Base-by-base conservation (phyloP, 1,140 invertebrate genomes). In the Venturia canescens region DNA sequence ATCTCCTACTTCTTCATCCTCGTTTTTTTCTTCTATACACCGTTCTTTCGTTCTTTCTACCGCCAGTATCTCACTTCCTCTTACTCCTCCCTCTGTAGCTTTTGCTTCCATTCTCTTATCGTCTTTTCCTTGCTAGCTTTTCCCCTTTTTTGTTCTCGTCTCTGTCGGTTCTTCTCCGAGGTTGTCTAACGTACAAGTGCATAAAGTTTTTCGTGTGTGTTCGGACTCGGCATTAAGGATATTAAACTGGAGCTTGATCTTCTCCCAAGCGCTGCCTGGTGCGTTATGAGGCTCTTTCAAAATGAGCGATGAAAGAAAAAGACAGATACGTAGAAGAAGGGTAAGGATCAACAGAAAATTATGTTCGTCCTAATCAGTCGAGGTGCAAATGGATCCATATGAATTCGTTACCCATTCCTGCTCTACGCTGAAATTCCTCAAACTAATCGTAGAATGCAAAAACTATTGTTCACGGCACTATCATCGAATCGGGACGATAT, bases 301-400 rank as follows among this genome's bases (percentile, higher is more conserved):
- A 21, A 53, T 63, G 60, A 26, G 15, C 21, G 60, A 26, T 5
- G 21, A 38, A 31, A 23, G 34, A 29, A 48, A 38, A 27, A 57
- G 63, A 34, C n/a, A 63, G 27, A 29, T 53, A 44, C 0, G 38
- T 23, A 15, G 27, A 71, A 77, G 38, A 31, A 48, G 80, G 79
- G 15, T 71, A 71, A 76, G 79, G 26, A 50, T 67, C 50, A 53
- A 31, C 83, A 84, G 80, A 86, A 86, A 87, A 86, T 88, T 88
- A 86, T 86, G 82, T 80, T 84, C 81, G 53, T 80, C 84, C 86
- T 90, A 88, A 90, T 91, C 88, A 89, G 84, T 76, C 23, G 76
- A 91, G 86, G 89, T 90, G 90, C 83, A 87, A 91, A 90, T 86
- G 85, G 86, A 84, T 81, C 85, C 86, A 89, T 88, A 86, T 87